Base-by-base conservation (phyloP, 1,140 invertebrate species). In the Drosophila lacertosa region DNA sequence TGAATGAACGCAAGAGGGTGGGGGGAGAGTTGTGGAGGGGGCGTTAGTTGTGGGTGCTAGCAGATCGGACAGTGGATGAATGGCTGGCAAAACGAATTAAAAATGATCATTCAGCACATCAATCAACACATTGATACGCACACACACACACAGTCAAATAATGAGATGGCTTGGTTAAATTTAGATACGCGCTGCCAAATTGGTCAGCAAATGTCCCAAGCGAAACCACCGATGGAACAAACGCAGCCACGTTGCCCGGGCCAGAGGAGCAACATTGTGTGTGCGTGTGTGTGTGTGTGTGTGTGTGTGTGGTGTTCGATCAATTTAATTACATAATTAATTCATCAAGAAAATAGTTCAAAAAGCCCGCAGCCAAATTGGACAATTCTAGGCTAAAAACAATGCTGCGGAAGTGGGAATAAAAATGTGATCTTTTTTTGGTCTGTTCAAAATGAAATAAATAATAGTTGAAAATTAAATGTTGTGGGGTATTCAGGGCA, bases 21-120 rank as follows among this genome's bases (percentile, higher is more conserved):
- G 26, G 22, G 13, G 4, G 1, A 13, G 10, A n/a, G 6, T 16
- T n/a, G n/a, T n/a, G n/a, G n/a, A n/a, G 7, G 1, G 26, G 18
- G 0, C 1, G 10, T 10, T 13, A 32, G 40, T 13, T 35, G 48
- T 33, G 35, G 6, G 7, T 39, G 7, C 1, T 4, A 33, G 50
- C 32, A 9, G 18, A 32, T 18, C 7, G 18, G 11, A 59, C 11
- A 9, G 59, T 29, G 39, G 22, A 55, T 64, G 51, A 65, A 64
- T 63, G 59, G 44, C 29, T 37, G 26, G 39, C 62, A 53, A 50
- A 88, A 77, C 33, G 65, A 77, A 88, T 77, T 71, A 82, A 86
- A 88, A 89, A 89, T 81, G 70, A 88, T 88, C 82, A 75, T 89
- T 86, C 77, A 88, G 51, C 82, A 88, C 77, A 86, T 86, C 82